Conservation (phyloP, 2,113 vertebrate genomes). For the Campylomormyrus tamandua region DNA sequence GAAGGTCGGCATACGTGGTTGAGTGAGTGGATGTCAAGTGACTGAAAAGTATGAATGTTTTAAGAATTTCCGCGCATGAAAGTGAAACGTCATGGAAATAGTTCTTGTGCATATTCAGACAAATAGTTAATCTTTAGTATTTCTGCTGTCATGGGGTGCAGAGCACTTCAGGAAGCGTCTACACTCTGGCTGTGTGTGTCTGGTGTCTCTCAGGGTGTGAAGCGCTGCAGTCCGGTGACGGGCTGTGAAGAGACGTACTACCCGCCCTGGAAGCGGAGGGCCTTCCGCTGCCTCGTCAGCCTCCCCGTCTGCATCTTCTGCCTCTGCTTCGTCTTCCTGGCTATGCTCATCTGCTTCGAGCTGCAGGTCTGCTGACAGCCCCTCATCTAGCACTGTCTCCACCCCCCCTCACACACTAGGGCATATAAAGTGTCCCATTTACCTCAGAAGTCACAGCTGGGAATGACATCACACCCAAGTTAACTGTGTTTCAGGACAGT, state of each 20-base stretch:
- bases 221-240: conserved; percentile 85
- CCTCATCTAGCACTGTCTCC: neutral
- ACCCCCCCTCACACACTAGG: neutral
- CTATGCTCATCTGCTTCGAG: conserved; percentile 94
- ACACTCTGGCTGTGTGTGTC: neutral
- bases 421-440: neutral
- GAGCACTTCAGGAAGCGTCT: neutral
- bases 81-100: neutral
- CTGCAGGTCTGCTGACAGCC: conserved; percentile 73
- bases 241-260: conserved; percentile 89
- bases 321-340: conserved; percentile 83
- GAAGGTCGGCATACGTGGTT: neutral
- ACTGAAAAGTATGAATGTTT: neutral
- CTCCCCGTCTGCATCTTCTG: conserved; percentile 83
- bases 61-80: neutral
- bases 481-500: neutral
- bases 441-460: neutral
- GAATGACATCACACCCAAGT: neutral
- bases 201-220: conserved; percentile 64
- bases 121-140: neutral
- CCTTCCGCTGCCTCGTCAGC: conserved; percentile 90
- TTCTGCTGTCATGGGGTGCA: neutral
- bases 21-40: neutral
- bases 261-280: conserved; percentile 82
- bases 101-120: neutral